A percentile compares a stretch with the other conserved stretches of the same genome.
Evolutionary conservation across 2,797 vertebrate genomes (phyloP).

Genomic region (Coregonus sp.): DNA sequence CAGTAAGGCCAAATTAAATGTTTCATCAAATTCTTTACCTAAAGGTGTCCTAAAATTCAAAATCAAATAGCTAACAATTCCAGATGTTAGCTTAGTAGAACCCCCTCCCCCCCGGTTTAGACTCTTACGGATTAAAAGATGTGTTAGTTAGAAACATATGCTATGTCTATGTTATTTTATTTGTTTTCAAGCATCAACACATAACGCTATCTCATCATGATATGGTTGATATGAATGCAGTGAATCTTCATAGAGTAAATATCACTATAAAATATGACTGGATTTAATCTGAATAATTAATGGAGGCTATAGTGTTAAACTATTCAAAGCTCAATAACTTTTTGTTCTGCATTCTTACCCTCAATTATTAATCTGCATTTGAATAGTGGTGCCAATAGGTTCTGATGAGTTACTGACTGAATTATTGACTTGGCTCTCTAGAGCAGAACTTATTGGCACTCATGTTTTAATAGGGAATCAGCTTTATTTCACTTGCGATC

Average conservation of each 20-base stretch:
- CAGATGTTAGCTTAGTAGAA: no score
- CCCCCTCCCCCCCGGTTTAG: no score
- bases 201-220: no score
- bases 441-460: neutral
- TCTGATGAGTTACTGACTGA: neutral
- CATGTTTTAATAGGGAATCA: neutral
- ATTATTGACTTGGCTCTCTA: slow-evolving; percentile 4
- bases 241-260: neutral
- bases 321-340: neutral
- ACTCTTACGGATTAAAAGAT: no score
- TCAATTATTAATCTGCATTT: neutral
- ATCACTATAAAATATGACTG: neutral
- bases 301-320: neutral
- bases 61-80: no score
- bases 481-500: neutral
- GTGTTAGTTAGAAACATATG: no score
- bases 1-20: no score
- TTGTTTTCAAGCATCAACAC: no score
- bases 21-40: no score
- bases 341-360: neutral
- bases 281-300: no score
- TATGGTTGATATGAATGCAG: neutral
- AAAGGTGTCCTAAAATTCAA: no score
- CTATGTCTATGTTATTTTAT: no score
- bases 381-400: neutral